Conservation (phyloP, 2,113 vertebrate species). For the Panurus biarmicus region DNA sequence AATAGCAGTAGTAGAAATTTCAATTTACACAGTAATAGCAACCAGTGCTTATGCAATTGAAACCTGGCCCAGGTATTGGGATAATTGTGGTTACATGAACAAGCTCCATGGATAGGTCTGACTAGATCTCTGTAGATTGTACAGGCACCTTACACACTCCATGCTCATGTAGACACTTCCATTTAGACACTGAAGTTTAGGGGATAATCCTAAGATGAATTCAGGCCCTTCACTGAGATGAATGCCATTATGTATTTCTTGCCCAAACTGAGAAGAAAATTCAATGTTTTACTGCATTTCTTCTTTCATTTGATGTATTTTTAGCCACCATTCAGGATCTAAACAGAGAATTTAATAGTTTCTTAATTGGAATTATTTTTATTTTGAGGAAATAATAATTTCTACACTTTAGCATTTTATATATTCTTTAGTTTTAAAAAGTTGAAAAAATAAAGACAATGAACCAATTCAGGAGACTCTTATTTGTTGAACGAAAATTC, state of each 20-base stretch:
- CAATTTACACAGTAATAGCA: not conserved
- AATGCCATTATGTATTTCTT: not conserved
- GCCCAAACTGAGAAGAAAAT: not conserved
- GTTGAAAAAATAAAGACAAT: not conserved
- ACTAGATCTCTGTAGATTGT: rapidly evolving
- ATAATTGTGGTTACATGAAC: not conserved
- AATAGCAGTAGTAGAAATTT: not conserved
- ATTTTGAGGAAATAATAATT: not conserved
- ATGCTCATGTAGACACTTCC: not conserved
- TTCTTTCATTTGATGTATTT: not conserved
- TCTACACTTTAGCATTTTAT: not conserved
- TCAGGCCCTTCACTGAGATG: not conserved
- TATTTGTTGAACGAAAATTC: not conserved
- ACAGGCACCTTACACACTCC: not conserved
- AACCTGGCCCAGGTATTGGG: not conserved
- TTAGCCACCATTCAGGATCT: not conserved
- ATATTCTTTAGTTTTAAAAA: not conserved
- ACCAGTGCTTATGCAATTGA: not conserved
- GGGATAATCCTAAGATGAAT: not conserved
- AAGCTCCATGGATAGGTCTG: not conserved
- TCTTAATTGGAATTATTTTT: not conserved
- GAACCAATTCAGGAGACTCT: not conserved
- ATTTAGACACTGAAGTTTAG: not conserved
- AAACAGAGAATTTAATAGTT: not conserved
- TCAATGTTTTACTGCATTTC: not conserved